Conservation (phyloP, 1,140 invertebrate species). For the Drosophila persimilis region DNA sequence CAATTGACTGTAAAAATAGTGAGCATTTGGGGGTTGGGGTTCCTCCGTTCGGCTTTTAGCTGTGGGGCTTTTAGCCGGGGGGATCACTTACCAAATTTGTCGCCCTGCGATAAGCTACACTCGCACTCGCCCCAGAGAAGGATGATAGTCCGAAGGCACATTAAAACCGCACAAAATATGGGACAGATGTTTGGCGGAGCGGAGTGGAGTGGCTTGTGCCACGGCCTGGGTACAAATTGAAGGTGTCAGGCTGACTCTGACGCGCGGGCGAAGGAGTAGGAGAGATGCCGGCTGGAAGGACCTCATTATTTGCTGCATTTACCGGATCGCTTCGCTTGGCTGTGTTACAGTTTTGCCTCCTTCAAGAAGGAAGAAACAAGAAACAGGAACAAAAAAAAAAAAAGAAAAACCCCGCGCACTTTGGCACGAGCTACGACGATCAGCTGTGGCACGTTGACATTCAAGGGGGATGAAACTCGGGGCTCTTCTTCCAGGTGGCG, state of each 20-base stretch:
- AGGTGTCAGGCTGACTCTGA: constrained; percentile 69
- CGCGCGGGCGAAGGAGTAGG: constrained; percentile 45
- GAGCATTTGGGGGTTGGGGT: constrained; percentile 15
- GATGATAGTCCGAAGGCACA: constrained; percentile 41
- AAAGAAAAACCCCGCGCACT: constrained; percentile 70
- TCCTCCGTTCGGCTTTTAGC: constrained; percentile 18
- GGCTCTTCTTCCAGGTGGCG: constrained; percentile 24
- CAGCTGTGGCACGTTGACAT: constrained; percentile 45
- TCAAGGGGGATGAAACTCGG: constrained; percentile 51
- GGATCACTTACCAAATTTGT: constrained; percentile 73
- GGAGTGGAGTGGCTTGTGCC: constrained; percentile 68
- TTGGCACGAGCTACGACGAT: constrained; percentile 74
- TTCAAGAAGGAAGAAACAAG: constrained; percentile 12
- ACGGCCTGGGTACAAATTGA: constrained; percentile 48
- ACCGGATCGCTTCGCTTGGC: constrained; percentile 37
- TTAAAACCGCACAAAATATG: constrained; percentile 79
- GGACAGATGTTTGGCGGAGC: constrained; percentile 69
- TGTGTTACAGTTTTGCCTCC: constrained; percentile 66
- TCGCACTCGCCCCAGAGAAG: constrained; percentile 20
- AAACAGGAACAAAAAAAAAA: no score
- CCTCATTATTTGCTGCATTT: constrained; percentile 78
- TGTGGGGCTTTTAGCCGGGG: not conserved
- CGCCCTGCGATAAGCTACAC: constrained; percentile 51
- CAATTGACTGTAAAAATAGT: constrained; percentile 17
- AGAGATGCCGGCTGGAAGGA: constrained; percentile 68